Conservation (phyloP, 2,797 vertebrate species). For the Fringilla coelebs region DNA sequence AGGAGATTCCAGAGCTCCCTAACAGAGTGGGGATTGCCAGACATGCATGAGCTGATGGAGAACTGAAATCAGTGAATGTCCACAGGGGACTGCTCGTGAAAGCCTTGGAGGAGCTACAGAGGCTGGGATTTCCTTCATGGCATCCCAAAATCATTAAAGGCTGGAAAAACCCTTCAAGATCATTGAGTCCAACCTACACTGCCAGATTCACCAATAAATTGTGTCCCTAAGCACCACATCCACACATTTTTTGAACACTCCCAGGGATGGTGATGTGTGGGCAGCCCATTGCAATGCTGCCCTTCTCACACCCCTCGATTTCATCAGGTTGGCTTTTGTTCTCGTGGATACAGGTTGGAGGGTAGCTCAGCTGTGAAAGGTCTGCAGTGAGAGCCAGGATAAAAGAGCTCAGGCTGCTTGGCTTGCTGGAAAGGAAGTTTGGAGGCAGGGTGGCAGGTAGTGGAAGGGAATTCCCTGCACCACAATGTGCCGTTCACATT, state of each 20-base stretch:
- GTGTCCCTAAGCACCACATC: not conserved
- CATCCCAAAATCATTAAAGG: not conserved
- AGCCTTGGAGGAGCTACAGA: not conserved
- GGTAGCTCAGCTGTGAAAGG: not conserved
- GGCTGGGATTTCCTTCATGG: not conserved
- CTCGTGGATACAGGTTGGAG: not conserved
- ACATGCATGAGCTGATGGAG: not conserved
- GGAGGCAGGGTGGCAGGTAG: not conserved
- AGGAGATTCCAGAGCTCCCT: not conserved
- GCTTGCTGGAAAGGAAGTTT: not conserved
- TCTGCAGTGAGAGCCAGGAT: not conserved
- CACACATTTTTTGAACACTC: not conserved
- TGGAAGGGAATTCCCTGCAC: not conserved
- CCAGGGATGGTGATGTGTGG: fast-evolving
- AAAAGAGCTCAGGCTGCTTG: not conserved
- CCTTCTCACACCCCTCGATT: not conserved
- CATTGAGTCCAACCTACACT: not conserved
- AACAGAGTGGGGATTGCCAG: not conserved
- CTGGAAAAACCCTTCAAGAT: not conserved
- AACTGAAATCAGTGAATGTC: not conserved
- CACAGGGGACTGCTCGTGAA: not conserved
- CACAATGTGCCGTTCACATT: not conserved
- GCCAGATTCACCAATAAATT: not conserved
- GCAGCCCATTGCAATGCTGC: fast-evolving
- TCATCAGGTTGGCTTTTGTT: not conserved